Evolutionary conservation across 2,888 invertebrate genomes (phyloP), one percentile per base, ranked within the genome.

Genomic region (Schizaphis graminum): DNA sequence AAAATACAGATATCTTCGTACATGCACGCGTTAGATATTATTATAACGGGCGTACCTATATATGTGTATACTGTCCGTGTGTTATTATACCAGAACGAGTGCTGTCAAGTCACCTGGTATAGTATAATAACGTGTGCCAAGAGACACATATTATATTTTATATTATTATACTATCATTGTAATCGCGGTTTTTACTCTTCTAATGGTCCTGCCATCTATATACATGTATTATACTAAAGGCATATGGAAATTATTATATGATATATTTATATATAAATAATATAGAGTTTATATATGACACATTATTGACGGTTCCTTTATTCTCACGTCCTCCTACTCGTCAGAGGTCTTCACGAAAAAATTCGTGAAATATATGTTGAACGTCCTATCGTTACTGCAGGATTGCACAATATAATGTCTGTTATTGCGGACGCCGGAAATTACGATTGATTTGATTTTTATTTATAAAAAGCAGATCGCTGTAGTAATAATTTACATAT

Each of bases 301-400:
- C 93, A 26, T 93, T 93, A 93, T 93, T 93, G 93, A 93, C 93
- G 93, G 93, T 84, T 49, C 26, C 85, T 61, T 93, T 92, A 67
- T 92, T 49, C 87, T 41, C 53, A 35, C 24, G 87, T 92, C 92
- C 92, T 88, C 92, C 67, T 88, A 88, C 92, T 49, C 87, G 92
- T 67, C 87, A n/a, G 85, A 47, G 57, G 85, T 84, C 84, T 35
- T 35, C 16, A 28, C 47, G 86, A 85, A 91, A 91, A 89, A 89
- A 41, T 24, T 85, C 91, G 11, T 24, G 56, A 85, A 57, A 61
- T 7, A n/a, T 86, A 57, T 47, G 67, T 77, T 35, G 35, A 21
- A 35, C 77, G 35, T 21, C 35, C 77, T 35, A 35, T 67, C 3
- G 35, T 77, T 21, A 11, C 21, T 44, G 7, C 47, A 21, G 53